These are phyloP conservation scores for Pundamilia nyererei DNA, from an alignment of 2,113 vertebrate genomes.

Conservation along the genomic window DNA sequence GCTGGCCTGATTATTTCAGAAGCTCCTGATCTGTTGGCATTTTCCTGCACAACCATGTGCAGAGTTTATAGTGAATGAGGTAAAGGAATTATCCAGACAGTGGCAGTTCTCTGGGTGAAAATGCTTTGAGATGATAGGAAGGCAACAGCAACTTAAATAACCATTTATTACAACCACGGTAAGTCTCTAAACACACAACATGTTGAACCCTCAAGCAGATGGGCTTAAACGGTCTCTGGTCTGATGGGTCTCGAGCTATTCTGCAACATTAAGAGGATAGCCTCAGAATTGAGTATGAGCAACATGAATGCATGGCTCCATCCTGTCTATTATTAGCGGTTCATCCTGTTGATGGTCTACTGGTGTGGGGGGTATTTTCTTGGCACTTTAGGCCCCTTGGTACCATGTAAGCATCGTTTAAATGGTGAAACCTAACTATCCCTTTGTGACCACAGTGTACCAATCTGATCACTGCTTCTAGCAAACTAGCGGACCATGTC, in stretches of 20 bases:
- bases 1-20: not conserved
- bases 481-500: not conserved
- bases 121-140: not conserved
- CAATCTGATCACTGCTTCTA: not conserved
- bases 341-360: not conserved
- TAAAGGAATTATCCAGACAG: not conserved
- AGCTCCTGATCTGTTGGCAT: not conserved
- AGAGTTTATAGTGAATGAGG: not conserved
- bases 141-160: not conserved
- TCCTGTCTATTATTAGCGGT: not conserved
- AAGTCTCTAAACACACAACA: not conserved
- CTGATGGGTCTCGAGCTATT: not conserved
- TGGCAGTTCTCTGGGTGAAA: not conserved
- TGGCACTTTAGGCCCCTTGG: not conserved
- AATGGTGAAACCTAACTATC: not conserved
- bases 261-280: not conserved
- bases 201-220: not conserved
- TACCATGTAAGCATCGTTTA: not conserved
- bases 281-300: not conserved
- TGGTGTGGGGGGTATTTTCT: not conserved
- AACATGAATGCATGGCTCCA: not conserved
- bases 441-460: not conserved
- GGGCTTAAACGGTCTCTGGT: not conserved
- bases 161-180: not conserved
- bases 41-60: not conserved